phyloP scores from a whole-genome alignment of 2,113 vertebrate species.

The Corvus moneduloides region DNA sequence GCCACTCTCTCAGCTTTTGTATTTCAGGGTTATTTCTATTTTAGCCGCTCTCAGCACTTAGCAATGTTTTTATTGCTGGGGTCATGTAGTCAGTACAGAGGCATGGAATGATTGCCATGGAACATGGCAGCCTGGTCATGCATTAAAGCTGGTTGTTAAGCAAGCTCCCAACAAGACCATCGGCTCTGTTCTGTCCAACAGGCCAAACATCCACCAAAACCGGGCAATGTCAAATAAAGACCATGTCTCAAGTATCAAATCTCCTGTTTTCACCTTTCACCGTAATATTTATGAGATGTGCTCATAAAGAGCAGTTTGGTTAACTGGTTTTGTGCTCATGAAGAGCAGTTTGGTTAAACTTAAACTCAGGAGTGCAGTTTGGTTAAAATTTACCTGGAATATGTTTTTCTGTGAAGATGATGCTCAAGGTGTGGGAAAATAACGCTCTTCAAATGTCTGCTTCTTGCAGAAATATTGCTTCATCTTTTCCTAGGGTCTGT shows the following conservation, averaged over 20 bases:
- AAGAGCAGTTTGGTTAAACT: too few relatives aligned
- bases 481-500: background rate
- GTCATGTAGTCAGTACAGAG: background rate
- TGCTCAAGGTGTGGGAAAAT: background rate
- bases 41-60: background rate
- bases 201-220: background rate
- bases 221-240: conserved; percentile 5
- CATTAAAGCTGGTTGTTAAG: conserved; percentile 47
- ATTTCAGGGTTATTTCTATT: background rate
- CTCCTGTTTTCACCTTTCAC: rapidly evolving
- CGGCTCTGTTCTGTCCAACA: background rate
- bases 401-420: background rate
- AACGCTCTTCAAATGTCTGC: background rate
- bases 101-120: conserved; percentile 10
- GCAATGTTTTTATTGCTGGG: background rate
- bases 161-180: background rate
- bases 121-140: conserved; percentile 27
- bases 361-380: background rate
- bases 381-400: background rate
- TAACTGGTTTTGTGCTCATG: background rate
- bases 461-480: background rate
- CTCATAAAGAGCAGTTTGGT: background rate
- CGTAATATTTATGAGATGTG: background rate
- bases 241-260: background rate
- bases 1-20: background rate